phyloP scores from a whole-genome alignment of 2,888 invertebrate genomes.

The Zhuqinia jingwanae region DNA sequence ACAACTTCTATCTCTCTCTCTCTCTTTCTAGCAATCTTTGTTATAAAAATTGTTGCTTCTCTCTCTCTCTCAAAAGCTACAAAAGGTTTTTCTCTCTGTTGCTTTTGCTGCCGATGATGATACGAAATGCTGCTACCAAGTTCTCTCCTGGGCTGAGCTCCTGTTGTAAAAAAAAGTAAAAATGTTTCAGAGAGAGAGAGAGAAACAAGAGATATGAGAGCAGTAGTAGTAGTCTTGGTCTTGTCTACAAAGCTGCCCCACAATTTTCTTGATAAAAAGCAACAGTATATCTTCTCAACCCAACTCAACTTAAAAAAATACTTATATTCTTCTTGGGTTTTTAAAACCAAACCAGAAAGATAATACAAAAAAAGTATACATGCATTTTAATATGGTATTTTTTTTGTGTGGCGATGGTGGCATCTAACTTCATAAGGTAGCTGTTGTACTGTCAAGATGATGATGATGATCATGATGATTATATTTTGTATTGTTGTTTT shows the following conservation, averaged over 20 bases:
- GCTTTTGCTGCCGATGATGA: slow-evolving; percentile 2
- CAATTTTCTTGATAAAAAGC: slow-evolving; percentile 57
- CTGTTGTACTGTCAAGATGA: slow-evolving; percentile 67
- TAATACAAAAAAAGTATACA: not conserved
- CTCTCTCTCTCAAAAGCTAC: slow-evolving; percentile 24
- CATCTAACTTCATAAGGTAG: slow-evolving; percentile 52
- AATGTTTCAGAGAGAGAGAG: slow-evolving; percentile 29
- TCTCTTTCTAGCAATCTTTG: not conserved
- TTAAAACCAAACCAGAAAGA: not conserved
- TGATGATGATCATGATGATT: slow-evolving; percentile 47
- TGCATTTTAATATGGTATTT: slow-evolving; percentile 15
- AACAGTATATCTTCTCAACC: slow-evolving; percentile 65
- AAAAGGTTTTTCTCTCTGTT: slow-evolving; percentile 65
- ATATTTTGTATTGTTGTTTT: not conserved
- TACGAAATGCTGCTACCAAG: too few relatives aligned
- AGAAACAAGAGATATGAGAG: slow-evolving; percentile 53
- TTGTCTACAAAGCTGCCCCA: slow-evolving; percentile 27
- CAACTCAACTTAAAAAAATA: slow-evolving; percentile 7
- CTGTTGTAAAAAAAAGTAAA: slow-evolving; percentile 45
- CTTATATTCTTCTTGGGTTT: slow-evolving; percentile 32
- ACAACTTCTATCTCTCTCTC: slow-evolving; percentile 20
- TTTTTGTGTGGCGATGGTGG: slow-evolving; percentile 56
- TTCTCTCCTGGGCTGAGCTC: not conserved
- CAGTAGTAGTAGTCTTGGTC: slow-evolving; percentile 34
- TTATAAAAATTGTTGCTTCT: slow-evolving; percentile 64